Evolutionary conservation across 1,140 invertebrate species (phyloP).

Genomic region (Atta texana): DNA sequence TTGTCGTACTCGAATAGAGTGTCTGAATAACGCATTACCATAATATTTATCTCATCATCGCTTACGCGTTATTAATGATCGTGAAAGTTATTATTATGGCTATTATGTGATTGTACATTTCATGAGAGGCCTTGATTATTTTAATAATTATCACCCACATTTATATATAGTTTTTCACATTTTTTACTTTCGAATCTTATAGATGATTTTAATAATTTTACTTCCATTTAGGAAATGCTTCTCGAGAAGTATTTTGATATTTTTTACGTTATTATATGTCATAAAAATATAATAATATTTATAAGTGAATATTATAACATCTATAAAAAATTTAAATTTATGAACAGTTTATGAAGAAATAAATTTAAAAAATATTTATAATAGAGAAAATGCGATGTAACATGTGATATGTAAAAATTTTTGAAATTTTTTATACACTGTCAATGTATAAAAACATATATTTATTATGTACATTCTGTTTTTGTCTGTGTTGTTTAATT

Average conservation of each 20-base stretch:
- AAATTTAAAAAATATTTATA: not conserved
- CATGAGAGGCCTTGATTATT: conserved; percentile 12
- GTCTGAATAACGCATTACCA: conserved; percentile 7
- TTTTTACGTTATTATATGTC: not conserved
- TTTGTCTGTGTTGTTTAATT: not conserved
- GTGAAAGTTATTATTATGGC: conserved; percentile 13
- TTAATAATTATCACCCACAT: not conserved
- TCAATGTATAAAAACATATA: no score
- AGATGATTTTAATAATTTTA: not conserved
- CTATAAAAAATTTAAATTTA: not conserved
- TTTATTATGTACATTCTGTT: not conserved
- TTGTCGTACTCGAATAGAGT: not conserved
- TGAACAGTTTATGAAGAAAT: not conserved
- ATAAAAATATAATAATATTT: not conserved
- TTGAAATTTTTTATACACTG: not conserved
- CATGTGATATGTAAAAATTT: not conserved
- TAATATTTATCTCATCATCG: conserved; percentile 48
- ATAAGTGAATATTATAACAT: not conserved
- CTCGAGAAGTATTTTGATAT: not conserved
- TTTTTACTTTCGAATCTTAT: not conserved
- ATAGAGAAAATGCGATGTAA: not conserved
- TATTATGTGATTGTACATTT: not conserved
- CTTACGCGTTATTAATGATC: conserved; percentile 43
- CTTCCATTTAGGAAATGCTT: no score
- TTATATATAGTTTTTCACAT: not conserved